phyloP scores from a whole-genome alignment of 2,888 invertebrate species.

The Perizoma flavofasciatum region DNA sequence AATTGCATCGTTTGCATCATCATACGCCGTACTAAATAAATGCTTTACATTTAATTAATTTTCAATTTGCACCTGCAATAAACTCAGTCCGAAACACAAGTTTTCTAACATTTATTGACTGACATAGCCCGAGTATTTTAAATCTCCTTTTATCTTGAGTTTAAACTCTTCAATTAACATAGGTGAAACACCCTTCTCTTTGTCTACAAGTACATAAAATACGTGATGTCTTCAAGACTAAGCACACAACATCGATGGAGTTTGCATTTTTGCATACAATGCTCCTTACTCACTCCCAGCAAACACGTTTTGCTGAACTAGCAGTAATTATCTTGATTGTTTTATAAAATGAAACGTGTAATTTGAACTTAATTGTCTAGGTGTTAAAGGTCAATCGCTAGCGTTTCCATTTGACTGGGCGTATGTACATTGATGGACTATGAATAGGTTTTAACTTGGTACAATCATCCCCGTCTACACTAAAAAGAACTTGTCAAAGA shows the following conservation, averaged over 20 bases:
- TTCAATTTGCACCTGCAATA: too few species aligned
- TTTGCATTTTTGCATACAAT: slow-evolving; percentile 16
- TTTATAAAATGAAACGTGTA: slow-evolving; percentile 3
- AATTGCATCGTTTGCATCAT: too few species aligned
- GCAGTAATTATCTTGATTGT: slow-evolving; percentile 7
- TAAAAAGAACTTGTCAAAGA: too few species aligned
- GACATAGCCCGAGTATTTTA: too few species aligned
- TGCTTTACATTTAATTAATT: too few species aligned
- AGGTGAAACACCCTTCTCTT: slow-evolving; percentile 13
- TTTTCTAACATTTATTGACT: too few species aligned
- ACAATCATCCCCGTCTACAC: neutral
- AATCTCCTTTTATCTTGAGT: too few species aligned
- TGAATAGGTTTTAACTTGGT: neutral
- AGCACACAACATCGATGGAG: slow-evolving; percentile 1
- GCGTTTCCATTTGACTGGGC: neutral
- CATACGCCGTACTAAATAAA: too few species aligned
- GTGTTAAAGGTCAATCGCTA: neutral
- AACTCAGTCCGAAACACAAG: too few species aligned
- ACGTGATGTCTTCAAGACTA: slow-evolving; percentile 8
- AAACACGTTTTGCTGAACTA: slow-evolving; percentile 8
- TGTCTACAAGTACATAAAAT: slow-evolving; percentile 3
- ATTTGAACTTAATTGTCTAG: slow-evolving; percentile 6
- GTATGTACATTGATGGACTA: neutral
- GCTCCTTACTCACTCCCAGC: slow-evolving; percentile 2
- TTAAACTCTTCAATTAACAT: slow-evolving; percentile 2